Evolutionary conservation across 2,113 vertebrate species (phyloP), one percentile per base, ranked within the genome.

Genomic region (Prochilodus magdalenae): DNA sequence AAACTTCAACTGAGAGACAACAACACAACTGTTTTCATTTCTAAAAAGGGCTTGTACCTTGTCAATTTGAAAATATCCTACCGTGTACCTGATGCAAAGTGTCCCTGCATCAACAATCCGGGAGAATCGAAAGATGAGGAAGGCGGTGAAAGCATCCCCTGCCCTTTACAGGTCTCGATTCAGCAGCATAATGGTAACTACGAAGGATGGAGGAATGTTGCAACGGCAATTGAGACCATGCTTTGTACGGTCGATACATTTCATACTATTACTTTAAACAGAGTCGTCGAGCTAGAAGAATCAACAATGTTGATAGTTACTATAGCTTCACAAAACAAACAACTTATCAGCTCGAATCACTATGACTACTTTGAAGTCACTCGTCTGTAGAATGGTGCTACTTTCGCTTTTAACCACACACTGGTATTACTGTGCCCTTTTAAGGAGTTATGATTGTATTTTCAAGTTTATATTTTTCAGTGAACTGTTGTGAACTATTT

Each of bases 41-140:
- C 20, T 47, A 36, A 3, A 13, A 20, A 73, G 7, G 77, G 82
- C 10, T 13, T 66, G 3, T 84, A 84, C 40, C 24, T 74, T 20
- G 22, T 84, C 20, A 74, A 60, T 62, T 33, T 84, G 15, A 73
- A 26, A 73, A 60, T 84, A 13, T 60, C 33, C 30, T 79, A 73
- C 27, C 76, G 62, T 44, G 24, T 70, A 51, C 4, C 12, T 22
- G 1, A 63, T 6, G 5, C 10, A 26, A 7, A 1, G 10, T 26
- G n/a, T 14, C n/a, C 13, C 13, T 83, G 75, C 59, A 0, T 4
- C 3, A 4, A 44, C 40, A 1, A 44, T 10, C 11, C 8, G 8
- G 40, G 8, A 11, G 40, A 44, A 44, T 8, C 40, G 40, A 10
- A 44, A 44, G 40, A 44, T 10, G 40, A 44, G 4, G 40, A 44